These are phyloP conservation scores for Platyscapa corneri DNA, from an alignment of 1,140 invertebrate species.

Conservation along the genomic window DNA sequence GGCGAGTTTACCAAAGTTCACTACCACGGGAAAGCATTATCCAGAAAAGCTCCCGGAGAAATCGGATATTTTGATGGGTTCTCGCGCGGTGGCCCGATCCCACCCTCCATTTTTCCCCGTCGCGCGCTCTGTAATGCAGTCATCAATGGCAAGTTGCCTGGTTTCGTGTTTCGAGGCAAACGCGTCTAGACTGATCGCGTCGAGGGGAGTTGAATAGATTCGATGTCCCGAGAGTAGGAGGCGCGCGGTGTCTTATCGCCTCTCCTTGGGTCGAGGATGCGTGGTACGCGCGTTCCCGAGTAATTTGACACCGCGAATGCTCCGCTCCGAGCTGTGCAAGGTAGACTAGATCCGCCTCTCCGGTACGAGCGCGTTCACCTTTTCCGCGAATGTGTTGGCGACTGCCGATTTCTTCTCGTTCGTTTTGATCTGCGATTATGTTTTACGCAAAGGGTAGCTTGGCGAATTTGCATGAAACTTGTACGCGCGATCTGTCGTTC, in stretches of 20 bases:
- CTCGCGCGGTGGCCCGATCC: not conserved
- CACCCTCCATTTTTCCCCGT: not conserved
- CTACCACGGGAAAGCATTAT: not conserved
- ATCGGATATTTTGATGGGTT: slow-evolving; percentile 50
- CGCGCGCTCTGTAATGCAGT: slow-evolving; percentile 30
- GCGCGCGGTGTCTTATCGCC: not conserved
- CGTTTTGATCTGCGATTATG: not conserved
- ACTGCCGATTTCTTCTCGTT: not conserved
- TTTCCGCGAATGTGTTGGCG: not conserved
- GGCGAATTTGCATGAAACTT: not conserved
- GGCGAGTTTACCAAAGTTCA: slow-evolving; percentile 7
- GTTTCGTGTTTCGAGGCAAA: slow-evolving; percentile 48
- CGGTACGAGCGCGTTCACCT: not conserved
- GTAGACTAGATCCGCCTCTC: not conserved
- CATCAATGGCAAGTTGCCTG: slow-evolving; percentile 43
- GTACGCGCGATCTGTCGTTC: not conserved
- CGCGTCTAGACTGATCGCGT: not conserved
- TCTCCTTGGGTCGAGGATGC: not conserved
- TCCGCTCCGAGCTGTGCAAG: not conserved
- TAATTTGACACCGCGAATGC: not conserved
- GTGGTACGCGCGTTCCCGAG: not conserved
- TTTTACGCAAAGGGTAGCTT: not conserved
- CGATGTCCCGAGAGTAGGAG: too few species aligned
- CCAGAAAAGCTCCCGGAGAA: slow-evolving; percentile 14
- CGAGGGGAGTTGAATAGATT: too few species aligned